Evolutionary conservation across 2,113 vertebrate genomes (phyloP).

Genomic region (Pseudopodoces humilis): DNA sequence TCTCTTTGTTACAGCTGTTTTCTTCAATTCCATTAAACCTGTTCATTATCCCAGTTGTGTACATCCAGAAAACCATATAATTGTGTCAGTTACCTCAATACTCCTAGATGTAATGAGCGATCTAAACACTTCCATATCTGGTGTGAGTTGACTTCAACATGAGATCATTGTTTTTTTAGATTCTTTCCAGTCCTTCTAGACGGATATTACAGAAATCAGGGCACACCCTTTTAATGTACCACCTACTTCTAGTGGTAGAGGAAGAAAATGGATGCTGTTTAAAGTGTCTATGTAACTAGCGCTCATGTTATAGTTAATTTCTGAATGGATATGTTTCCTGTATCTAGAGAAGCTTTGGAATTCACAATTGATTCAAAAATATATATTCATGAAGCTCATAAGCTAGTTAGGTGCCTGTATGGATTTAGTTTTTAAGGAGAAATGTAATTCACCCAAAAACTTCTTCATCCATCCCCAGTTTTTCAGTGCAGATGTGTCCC

Average conservation of each 20-base stretch:
- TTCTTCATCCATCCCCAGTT: neutral
- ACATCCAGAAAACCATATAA: neutral
- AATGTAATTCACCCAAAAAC: neutral
- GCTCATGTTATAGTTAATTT: neutral
- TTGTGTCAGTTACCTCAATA: neutral
- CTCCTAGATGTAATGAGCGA: neutral
- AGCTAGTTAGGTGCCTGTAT: neutral
- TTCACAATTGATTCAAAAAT: neutral
- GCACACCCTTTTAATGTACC: fast-evolving
- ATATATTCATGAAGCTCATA: neutral
- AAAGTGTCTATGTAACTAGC: neutral
- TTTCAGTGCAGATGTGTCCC: neutral
- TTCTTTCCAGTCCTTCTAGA: neutral
- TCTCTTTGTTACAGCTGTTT: constrained; percentile 53
- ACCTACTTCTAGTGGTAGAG: neutral
- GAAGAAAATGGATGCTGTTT: neutral
- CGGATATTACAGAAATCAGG: neutral
- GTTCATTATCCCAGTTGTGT: neutral
- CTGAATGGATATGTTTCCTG: neutral
- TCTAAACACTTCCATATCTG: neutral
- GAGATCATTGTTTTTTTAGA: fast-evolving
- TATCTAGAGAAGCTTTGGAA: neutral
- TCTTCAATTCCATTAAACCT: constrained; percentile 38
- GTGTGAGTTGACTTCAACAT: neutral
- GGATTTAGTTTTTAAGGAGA: neutral